Conservation (phyloP, 2,113 vertebrate species). For the Pardalotus punctatus region DNA sequence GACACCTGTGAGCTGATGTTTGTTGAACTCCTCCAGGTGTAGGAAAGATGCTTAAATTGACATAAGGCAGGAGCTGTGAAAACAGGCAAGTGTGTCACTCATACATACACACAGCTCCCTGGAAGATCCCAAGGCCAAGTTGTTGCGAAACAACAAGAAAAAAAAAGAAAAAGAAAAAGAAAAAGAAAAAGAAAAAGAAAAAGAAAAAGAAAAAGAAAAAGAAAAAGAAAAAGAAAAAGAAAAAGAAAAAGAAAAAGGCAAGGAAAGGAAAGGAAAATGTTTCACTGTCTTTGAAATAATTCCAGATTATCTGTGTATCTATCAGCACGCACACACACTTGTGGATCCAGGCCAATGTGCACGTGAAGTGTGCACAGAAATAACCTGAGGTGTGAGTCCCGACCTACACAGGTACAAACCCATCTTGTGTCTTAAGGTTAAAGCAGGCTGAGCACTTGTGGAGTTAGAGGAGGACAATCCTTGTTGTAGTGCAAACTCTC, state of each 20-base stretch:
- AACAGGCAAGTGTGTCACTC: slow-evolving; percentile 44
- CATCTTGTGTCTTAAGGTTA: not conserved
- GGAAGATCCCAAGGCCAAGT: slow-evolving; percentile 20
- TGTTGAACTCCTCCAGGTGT: slow-evolving; percentile 70
- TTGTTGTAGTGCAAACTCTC: not conserved
- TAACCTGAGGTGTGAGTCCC: not conserved
- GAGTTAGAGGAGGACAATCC: not conserved
- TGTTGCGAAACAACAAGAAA: not conserved
- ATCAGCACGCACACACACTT: not conserved
- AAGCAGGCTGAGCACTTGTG: not conserved
- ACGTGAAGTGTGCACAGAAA: not conserved
- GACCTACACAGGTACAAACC: rapidly evolving
- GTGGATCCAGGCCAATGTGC: rapidly evolving
- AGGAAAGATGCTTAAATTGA: slow-evolving; percentile 59
- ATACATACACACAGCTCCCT: not conserved
- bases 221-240: not conserved
- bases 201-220: not conserved
- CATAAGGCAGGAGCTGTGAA: slow-evolving; percentile 54
- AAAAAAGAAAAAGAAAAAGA: not conserved
- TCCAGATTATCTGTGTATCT: not conserved
- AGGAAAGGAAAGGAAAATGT: not conserved
- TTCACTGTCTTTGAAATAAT: slow-evolving; percentile 10
- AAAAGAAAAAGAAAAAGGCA: no score
- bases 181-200: not conserved
- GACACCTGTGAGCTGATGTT: slow-evolving; percentile 67